Conservation (phyloP, 1,140 invertebrate genomes). For the Dendrolimus kikuchii region DNA sequence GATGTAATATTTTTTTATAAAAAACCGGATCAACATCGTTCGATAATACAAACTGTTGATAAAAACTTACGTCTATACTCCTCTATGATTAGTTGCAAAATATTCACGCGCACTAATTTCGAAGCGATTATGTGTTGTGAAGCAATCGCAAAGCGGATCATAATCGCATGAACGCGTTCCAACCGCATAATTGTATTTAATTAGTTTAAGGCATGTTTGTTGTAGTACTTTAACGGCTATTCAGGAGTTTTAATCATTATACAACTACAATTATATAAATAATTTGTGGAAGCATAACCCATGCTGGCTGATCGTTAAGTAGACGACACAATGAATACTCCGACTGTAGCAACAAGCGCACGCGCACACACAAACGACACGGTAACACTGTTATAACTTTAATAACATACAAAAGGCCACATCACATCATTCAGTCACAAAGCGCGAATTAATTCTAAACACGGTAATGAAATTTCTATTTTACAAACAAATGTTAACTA, state of each 20-base stretch:
- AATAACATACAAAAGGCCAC: conserved; percentile 68
- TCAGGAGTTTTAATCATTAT: conserved; percentile 34
- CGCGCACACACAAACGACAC: conserved; percentile 41
- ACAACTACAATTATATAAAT: conserved; percentile 30
- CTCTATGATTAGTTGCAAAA: conserved; percentile 34
- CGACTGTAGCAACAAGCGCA: conserved; percentile 60
- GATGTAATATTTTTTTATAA: conserved; percentile 46
- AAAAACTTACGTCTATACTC: conserved; percentile 66
- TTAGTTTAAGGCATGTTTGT: conserved; percentile 51
- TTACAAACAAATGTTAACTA: conserved; percentile 29
- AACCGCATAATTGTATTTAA: conserved; percentile 21
- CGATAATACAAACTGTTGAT: conserved; percentile 64
- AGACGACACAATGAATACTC: conserved; percentile 38
- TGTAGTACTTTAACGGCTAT: conserved; percentile 51
- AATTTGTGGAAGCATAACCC: conserved; percentile 52
- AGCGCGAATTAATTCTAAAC: conserved; percentile 43
- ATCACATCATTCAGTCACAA: conserved; percentile 71
- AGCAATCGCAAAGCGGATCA: conserved; percentile 39
- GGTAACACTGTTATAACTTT: conserved; percentile 43
- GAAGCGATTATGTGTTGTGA: conserved; percentile 43
- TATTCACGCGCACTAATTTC: conserved; percentile 33
- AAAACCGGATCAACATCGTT: conserved; percentile 51
- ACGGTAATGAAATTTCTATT: conserved; percentile 23
- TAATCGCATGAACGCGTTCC: conserved; percentile 5
- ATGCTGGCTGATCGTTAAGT: conserved; percentile 31